Base-by-base conservation (phyloP, 2,888 invertebrate species). In the Rambutsinella grinnellia region DNA sequence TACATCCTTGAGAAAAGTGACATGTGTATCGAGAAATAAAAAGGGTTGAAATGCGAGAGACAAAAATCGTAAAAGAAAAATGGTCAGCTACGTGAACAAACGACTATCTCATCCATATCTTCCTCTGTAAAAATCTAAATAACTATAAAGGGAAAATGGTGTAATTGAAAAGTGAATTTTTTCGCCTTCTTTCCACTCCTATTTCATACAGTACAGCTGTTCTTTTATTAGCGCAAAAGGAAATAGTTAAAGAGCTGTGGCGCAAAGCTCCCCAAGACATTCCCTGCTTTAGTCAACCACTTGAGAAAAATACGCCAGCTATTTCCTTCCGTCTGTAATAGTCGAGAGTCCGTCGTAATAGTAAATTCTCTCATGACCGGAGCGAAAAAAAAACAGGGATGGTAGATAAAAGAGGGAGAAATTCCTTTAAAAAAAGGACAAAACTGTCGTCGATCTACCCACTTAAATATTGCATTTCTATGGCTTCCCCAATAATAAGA, bases 1-100 rank as follows among this genome's bases (percentile, higher is more conserved):
- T 75, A 75, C 75, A 68, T 68, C 68, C 68, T 62, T 68, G 75
- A 68, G 75, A 75, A 74, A 36, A 75, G 54, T 68, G 68, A 62
- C 75, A 75, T 68, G 68, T 68, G 75, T 17, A 46, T 63, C 46
- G 36, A 63, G 62, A 53, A 51, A 57, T 63, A 49, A 28, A 44
- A 61, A 13, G 13, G 21, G 17, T 51, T 15, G 6, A 54, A 54
- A 51, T 1, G 51, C 27, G n/a, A 19, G n/a, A 27, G 23, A 57
- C 26, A 5, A 27, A 10, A 57, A 57, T 2, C 5, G 19, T n/a
- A 24, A 21, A 49, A 19, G n/a, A 17, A 58, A 67, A 58, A 67
- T 47, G 61, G 61, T 61, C 61, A 61, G 44, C 49, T 17, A 49
- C 15, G 15, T 17, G 17, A 44, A 58, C 17, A 60, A 46, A 60